phyloP scores from a whole-genome alignment of 2,888 invertebrate species.

The Elmis aenea region DNA sequence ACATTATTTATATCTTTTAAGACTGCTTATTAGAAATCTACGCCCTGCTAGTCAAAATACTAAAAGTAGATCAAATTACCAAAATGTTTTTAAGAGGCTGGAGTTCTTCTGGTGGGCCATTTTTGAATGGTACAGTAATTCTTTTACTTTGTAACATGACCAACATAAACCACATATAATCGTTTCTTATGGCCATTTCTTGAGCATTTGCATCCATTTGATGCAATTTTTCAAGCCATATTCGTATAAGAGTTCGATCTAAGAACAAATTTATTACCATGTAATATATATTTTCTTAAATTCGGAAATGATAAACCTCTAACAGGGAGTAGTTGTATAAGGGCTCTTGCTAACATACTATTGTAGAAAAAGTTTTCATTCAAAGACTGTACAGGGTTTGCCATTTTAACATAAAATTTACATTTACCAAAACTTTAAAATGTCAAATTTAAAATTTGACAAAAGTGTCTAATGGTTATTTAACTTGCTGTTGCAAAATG shows the following conservation, averaged over 20 bases:
- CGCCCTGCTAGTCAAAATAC: neutral
- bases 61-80: constrained; percentile 30
- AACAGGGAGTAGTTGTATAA: constrained; percentile 43
- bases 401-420: constrained; percentile 25
- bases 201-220: constrained; percentile 34
- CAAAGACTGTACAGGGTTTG: constrained; percentile 34
- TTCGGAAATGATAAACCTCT: constrained; percentile 32
- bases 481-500: too few species aligned
- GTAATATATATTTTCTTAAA: neutral
- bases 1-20: too few species aligned
- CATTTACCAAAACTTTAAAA: neutral
- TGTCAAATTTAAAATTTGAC: neutral
- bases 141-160: constrained; percentile 45
- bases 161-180: constrained; percentile 48
- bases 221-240: constrained; percentile 44
- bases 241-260: constrained; percentile 35
- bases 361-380: constrained; percentile 47
- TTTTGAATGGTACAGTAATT: constrained; percentile 42
- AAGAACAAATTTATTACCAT: constrained; percentile 7
- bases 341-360: constrained; percentile 45
- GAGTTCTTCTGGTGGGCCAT: constrained; percentile 36
- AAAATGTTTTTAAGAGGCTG: constrained; percentile 40
- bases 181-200: constrained; percentile 40
- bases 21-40: too few species aligned
- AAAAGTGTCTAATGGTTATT: too few species aligned